Evolutionary conservation across 2,888 invertebrate genomes (phyloP).

Genomic region (Trachelus iudaicus): DNA sequence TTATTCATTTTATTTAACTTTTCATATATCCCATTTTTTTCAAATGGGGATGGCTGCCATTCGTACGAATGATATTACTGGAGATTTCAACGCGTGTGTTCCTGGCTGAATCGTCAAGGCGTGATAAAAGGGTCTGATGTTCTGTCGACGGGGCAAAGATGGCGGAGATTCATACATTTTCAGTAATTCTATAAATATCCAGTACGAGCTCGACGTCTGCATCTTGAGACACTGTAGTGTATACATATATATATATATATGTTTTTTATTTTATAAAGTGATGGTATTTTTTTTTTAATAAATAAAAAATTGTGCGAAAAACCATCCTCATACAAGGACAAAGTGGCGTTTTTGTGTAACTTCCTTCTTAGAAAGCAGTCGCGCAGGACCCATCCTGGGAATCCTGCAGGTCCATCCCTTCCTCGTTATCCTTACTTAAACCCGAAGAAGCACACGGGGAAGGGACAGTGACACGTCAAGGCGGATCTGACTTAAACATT

Average conservation of each 20-base stretch:
- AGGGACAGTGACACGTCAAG: conserved; percentile 40
- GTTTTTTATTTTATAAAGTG: no score
- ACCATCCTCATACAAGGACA: neutral
- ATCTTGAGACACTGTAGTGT: neutral
- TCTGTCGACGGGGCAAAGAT: neutral
- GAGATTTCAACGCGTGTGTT: conserved; percentile 9
- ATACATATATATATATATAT: no score
- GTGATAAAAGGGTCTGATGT: conserved; percentile 33
- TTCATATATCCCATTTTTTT: no score
- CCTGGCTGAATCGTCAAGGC: conserved; percentile 26
- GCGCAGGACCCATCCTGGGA: neutral
- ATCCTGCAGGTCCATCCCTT: neutral
- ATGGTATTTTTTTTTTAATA: neutral
- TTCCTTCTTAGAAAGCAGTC: neutral
- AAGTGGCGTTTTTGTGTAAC: neutral
- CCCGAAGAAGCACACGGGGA: conserved; percentile 11
- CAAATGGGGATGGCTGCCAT: no score
- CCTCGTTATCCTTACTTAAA: neutral
- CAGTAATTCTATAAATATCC: conserved; percentile 4
- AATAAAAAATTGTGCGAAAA: neutral
- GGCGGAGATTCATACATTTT: conserved; percentile 35
- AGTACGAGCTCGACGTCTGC: neutral
- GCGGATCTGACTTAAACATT: conserved; percentile 45
- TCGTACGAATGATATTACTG: no score
- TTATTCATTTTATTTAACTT: no score